Percentiles rank a stretch among this genome's conserved stretches.
Evolutionary conservation across 2,888 invertebrate genomes (phyloP).

Genomic region (Opisthograptis luteolata): DNA sequence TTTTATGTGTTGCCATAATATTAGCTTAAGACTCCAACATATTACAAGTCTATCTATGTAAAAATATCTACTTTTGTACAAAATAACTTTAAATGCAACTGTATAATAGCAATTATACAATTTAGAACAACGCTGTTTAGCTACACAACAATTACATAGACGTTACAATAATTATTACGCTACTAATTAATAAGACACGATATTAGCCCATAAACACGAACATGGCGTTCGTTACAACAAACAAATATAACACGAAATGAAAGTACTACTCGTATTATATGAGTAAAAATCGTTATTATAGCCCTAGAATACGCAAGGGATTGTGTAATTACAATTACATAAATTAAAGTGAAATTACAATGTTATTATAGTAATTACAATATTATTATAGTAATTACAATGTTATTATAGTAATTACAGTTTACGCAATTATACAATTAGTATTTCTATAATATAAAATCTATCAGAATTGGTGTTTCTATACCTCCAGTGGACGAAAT

Average conservation of each 20-base stretch:
- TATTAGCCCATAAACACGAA: conserved; percentile 50
- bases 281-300: conserved; percentile 26
- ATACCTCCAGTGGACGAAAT: conserved; percentile 81
- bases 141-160: conserved; percentile 24
- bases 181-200: conserved; percentile 60
- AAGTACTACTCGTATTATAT: conserved; percentile 6
- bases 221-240: conserved; percentile 28
- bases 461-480: conserved; percentile 76
- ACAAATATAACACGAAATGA: conserved; percentile 22
- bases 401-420: conserved; percentile 20
- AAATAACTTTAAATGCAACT: background rate
- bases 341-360: too few relatives aligned
- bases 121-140: conserved; percentile 26
- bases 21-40: too few relatives aligned
- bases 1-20: too few relatives aligned
- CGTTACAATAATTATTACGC: conserved; percentile 40
- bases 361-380: conserved; percentile 13
- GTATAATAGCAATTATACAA: conserved; percentile 3
- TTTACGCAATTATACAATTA: conserved; percentile 29
- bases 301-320: conserved; percentile 23
- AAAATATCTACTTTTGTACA: background rate
- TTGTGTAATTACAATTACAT: conserved; percentile 17
- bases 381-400: conserved; percentile 15
- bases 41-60: too few relatives aligned
- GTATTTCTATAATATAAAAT: conserved; percentile 43